Evolutionary conservation across 1,140 invertebrate species (phyloP).

Genomic region (Euwallacea similis): DNA sequence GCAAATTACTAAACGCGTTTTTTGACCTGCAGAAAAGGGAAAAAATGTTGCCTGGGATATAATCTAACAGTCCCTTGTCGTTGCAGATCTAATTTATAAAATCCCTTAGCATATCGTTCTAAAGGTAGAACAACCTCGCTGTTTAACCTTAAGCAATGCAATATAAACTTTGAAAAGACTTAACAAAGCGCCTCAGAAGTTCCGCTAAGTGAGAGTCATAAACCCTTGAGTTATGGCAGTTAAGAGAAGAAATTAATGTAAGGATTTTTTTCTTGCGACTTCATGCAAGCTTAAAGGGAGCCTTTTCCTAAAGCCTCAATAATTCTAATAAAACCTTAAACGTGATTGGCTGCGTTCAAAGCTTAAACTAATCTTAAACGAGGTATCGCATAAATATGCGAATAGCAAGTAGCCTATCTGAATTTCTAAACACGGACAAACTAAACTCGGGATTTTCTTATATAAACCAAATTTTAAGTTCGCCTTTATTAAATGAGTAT

Average conservation of each 20-base stretch:
- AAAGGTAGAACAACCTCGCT: neutral
- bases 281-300: too few species aligned
- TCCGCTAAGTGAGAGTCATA: neutral
- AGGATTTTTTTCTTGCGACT: too few species aligned
- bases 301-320: too few species aligned
- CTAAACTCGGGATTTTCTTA: conserved; percentile 13
- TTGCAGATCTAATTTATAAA: too few species aligned
- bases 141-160: neutral
- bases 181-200: neutral
- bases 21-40: too few species aligned
- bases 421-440: conserved; percentile 22
- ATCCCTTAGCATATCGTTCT: too few species aligned
- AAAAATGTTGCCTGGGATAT: too few species aligned
- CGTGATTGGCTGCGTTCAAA: neutral
- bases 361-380: conserved; percentile 8
- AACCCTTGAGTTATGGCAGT: neutral
- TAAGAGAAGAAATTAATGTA: neutral
- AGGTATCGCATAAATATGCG: conserved; percentile 23
- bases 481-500: neutral
- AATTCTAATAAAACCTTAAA: neutral
- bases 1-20: neutral
- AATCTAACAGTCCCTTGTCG: too few species aligned
- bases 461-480: neutral
- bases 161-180: conserved; percentile 2
- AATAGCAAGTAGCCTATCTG: conserved; percentile 12